phyloP scores from a whole-genome alignment of 1,140 invertebrate genomes.

The Drosophila aff. region DNA sequence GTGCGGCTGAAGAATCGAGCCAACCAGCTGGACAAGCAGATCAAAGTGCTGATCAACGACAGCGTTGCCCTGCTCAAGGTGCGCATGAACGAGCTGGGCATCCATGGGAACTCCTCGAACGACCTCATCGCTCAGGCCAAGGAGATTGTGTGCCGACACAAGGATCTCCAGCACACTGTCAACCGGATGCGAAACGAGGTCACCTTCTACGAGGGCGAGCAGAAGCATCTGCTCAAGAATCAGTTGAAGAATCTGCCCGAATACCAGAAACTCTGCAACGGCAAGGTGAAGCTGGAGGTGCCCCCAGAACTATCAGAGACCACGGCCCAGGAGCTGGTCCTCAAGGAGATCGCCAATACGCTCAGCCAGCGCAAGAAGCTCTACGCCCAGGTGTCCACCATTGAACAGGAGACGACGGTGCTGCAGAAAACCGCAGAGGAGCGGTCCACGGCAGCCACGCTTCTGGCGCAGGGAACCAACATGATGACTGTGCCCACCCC shows the following conservation, averaged over 20 bases:
- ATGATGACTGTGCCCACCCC: constrained; percentile 74
- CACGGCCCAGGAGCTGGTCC: constrained; percentile 91
- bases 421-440: constrained; percentile 90
- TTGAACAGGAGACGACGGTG: constrained; percentile 90
- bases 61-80: constrained; percentile 95
- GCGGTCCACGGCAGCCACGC: constrained; percentile 86
- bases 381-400: constrained; percentile 90
- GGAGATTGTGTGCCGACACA: constrained; percentile 95
- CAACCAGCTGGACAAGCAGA: constrained; percentile 95
- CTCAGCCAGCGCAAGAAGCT: constrained; percentile 92
- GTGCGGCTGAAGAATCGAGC: constrained; percentile 91
- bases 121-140: constrained; percentile 95
- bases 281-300: constrained; percentile 72
- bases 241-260: constrained; percentile 85
- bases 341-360: constrained; percentile 94
- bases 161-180: constrained; percentile 94
- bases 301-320: constrained; percentile 86
- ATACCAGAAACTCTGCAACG: constrained; percentile 86
- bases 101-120: constrained; percentile 92
- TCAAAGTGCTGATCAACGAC: constrained; percentile 95
- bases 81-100: constrained; percentile 96
- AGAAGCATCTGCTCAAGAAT: constrained; percentile 88
- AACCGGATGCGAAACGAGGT: constrained; percentile 94
- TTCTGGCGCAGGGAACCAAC: constrained; percentile 82
- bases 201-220: constrained; percentile 88